A percentile compares a stretch with the other conserved stretches of the same genome.
phyloP scores from a whole-genome alignment of 2,113 vertebrate species.

The Anguilla japonica region DNA sequence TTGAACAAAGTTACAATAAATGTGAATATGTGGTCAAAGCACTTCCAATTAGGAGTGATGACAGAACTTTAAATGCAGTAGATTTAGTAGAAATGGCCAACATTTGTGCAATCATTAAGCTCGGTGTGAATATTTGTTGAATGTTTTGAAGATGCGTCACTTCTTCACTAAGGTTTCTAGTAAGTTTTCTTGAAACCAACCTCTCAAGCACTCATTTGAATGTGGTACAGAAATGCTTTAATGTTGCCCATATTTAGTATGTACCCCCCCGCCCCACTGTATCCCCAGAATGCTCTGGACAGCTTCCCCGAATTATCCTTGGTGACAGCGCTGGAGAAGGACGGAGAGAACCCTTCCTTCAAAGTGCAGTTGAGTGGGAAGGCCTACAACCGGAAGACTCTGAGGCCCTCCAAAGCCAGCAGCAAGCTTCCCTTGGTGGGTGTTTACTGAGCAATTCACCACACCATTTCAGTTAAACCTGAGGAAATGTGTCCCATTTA shows the following conservation, averaged over 20 bases:
- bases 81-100: too few relatives aligned
- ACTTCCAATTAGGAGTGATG: too few relatives aligned
- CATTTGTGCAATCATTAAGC: too few relatives aligned
- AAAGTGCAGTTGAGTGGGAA: constrained; percentile 94
- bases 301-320: constrained; percentile 92
- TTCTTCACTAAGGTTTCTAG: too few relatives aligned
- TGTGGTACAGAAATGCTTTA: background rate
- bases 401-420: constrained; percentile 87
- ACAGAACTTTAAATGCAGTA: too few relatives aligned
- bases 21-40: too few relatives aligned
- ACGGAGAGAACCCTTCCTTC: constrained; percentile 77
- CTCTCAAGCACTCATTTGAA: too few relatives aligned
- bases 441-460: background rate
- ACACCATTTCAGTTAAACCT: background rate
- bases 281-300: constrained; percentile 86
- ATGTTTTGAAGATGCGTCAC: too few relatives aligned
- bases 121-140: too few relatives aligned
- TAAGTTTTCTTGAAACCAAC: too few relatives aligned
- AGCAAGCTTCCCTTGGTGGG: constrained; percentile 85
- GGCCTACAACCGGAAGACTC: constrained; percentile 92
- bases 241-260: background rate
- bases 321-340: constrained; percentile 84
- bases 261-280: constrained; percentile 3
- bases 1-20: too few relatives aligned
- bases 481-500: too few relatives aligned